Conservation (phyloP, 2,113 vertebrate species). For the Mesocricetus auratus region DNA sequence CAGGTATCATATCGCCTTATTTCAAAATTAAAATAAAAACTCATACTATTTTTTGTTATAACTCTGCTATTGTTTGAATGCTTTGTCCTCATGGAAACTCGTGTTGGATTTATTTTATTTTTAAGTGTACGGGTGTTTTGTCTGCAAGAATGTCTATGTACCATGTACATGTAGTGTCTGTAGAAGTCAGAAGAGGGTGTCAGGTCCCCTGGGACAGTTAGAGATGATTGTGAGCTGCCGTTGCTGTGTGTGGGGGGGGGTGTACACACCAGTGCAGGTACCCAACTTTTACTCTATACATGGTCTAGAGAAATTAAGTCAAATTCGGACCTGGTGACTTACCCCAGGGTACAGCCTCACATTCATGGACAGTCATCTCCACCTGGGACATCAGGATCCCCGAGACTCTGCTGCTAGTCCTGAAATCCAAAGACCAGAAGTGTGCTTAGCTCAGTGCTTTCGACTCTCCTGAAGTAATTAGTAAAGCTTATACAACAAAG, state of each 20-base stretch:
- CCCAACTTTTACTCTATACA: background rate
- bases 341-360: no score
- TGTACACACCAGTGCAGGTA: no score
- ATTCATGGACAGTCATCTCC: background rate
- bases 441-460: background rate
- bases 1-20: fast-evolving
- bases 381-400: background rate
- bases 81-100: background rate
- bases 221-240: background rate
- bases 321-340: background rate
- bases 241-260: background rate
- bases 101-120: background rate
- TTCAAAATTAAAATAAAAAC: background rate
- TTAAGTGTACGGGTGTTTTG: background rate
- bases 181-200: background rate
- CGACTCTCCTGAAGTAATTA: background rate
- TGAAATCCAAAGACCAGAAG: no score
- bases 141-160: background rate
- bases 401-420: background rate
- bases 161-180: background rate
- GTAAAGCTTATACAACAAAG: background rate
- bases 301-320: background rate
- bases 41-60: background rate
- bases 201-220: background rate
- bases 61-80: background rate